Conservation (phyloP, 1,140 invertebrate genomes). For the Drosophila tsacasi region DNA sequence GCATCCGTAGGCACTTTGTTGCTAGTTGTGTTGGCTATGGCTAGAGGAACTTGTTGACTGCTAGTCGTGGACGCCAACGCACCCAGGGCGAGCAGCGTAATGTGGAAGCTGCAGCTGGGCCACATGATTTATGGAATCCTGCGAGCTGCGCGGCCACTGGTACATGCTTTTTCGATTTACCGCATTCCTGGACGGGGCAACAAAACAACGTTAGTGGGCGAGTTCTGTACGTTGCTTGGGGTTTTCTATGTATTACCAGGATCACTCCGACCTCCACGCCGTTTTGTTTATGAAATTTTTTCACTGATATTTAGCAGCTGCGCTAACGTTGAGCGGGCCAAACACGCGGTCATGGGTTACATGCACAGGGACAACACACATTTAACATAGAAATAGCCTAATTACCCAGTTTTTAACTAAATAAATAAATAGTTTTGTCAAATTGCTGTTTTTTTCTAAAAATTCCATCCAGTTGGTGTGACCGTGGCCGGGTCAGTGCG, state of each 20-base stretch:
- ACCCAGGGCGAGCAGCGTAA: constrained; percentile 34
- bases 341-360: background rate
- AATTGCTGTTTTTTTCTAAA: constrained; percentile 32
- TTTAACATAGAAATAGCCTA: background rate
- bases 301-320: constrained; percentile 26
- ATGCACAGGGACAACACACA: background rate
- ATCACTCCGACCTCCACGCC: constrained; percentile 27
- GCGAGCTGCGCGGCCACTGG: constrained; percentile 23
- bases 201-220: background rate
- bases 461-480: constrained; percentile 28
- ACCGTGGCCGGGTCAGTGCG: background rate
- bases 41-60: constrained; percentile 62
- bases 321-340: background rate
- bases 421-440: constrained; percentile 24
- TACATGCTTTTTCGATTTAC: constrained; percentile 35
- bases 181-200: constrained; percentile 17
- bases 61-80: constrained; percentile 32
- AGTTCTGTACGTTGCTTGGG: background rate
- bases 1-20: constrained; percentile 75
- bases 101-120: constrained; percentile 27
- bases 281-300: constrained; percentile 53
- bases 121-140: constrained; percentile 38
- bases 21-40: constrained; percentile 59
- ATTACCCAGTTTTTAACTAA: constrained; percentile 21
- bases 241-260: constrained; percentile 18